A percentile compares a stretch with the other conserved stretches of the same genome.
Conservation (phyloP, 2,113 vertebrate species). For the Cricetomys ansorgei region DNA sequence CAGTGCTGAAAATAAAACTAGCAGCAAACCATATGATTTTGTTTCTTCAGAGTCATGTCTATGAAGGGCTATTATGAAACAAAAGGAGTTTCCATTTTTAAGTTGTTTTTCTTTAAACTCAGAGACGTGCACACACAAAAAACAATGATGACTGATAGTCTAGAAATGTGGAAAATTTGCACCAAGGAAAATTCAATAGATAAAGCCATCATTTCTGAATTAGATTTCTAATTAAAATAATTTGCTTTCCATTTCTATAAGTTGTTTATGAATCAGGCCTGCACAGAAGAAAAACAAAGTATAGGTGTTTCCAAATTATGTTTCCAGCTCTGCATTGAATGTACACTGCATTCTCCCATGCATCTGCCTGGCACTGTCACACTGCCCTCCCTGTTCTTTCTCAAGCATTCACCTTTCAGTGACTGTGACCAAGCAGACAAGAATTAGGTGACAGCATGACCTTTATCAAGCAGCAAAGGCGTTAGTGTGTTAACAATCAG, state of each 20-base stretch:
- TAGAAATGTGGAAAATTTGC: background rate
- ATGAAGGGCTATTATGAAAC: background rate
- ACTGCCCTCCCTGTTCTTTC: constrained; percentile 9
- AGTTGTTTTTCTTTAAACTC: constrained; percentile 3
- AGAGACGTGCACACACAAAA: background rate
- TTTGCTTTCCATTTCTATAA: background rate
- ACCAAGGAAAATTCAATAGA: background rate
- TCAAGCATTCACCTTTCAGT: background rate
- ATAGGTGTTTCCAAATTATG: background rate
- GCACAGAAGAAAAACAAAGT: background rate
- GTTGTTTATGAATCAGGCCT: background rate
- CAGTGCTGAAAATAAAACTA: background rate
- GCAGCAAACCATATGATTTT: background rate
- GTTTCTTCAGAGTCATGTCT: background rate
- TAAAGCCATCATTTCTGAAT: constrained; percentile 33
- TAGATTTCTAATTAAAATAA: background rate
- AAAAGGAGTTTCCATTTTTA: constrained; percentile 25
- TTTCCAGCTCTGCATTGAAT: background rate
- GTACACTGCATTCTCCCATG: background rate
- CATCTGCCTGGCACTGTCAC: background rate
- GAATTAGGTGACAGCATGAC: constrained; percentile 62
- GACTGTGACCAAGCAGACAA: constrained; percentile 43
- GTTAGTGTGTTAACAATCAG: background rate
- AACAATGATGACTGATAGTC: background rate
- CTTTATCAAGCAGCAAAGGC: constrained; percentile 60